These are phyloP conservation scores for Melanophora roralis DNA, from an alignment of 2,888 invertebrate genomes.

Conservation along the genomic window DNA sequence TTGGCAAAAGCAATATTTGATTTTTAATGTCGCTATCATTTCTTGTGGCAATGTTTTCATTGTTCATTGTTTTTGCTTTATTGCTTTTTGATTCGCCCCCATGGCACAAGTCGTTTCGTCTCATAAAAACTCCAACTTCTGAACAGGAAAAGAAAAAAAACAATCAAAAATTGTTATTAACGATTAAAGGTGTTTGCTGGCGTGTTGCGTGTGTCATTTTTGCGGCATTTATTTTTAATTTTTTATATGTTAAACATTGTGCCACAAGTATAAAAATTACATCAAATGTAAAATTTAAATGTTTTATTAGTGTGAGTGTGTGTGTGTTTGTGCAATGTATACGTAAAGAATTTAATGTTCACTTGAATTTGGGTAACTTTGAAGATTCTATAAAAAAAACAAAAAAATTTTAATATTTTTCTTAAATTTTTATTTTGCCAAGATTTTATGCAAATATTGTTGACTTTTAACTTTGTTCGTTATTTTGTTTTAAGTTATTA, in stretches of 20 bases:
- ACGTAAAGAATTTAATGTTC: neutral
- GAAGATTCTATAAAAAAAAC: neutral
- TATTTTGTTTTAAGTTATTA: conserved; percentile 36
- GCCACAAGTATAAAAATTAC: conserved; percentile 73
- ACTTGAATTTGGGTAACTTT: conserved; percentile 5
- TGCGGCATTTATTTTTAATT: conserved; percentile 51
- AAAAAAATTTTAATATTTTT: conserved; percentile 23
- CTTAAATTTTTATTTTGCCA: conserved; percentile 18
- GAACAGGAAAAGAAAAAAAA: conserved; percentile 36
- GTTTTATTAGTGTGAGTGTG: conserved; percentile 61
- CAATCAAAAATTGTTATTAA: conserved; percentile 52
- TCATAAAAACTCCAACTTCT: conserved; percentile 33
- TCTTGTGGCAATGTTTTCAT: neutral
- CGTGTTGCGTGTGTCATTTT: conserved; percentile 38
- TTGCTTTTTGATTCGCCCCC: conserved; percentile 57
- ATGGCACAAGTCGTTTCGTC: conserved; percentile 27
- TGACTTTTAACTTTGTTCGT: neutral
- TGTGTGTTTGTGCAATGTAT: neutral
- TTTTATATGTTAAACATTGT: conserved; percentile 66
- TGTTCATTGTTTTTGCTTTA: conserved; percentile 44
- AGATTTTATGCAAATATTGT: conserved; percentile 6
- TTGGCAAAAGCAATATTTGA: conserved; percentile 42
- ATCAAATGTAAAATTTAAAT: conserved; percentile 72
- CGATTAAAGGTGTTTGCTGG: conserved; percentile 52
- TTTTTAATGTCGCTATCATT: conserved; percentile 37